These are phyloP conservation scores for Rhamphomyia laevipes DNA, from an alignment of 2,888 invertebrate species.

Conservation along the genomic window DNA sequence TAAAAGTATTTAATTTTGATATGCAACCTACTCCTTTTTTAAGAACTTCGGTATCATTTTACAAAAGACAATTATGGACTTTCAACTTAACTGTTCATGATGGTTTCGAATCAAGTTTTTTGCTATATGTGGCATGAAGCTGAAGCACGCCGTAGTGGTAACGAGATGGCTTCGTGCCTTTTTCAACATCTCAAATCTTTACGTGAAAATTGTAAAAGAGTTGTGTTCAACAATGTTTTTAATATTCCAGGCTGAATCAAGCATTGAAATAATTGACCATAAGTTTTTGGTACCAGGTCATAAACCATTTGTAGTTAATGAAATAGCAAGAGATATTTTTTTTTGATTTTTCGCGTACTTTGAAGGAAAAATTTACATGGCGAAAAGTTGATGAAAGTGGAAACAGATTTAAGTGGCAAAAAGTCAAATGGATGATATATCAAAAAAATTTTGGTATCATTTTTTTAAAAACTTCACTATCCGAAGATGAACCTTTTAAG, in stretches of 20 bases:
- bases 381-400: not conserved
- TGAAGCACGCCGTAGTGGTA: not conserved
- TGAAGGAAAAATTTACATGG: not conserved
- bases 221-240: constrained; percentile 4
- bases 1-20: constrained; percentile 3
- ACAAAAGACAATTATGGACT: constrained; percentile 1
- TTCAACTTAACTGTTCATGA: constrained; percentile 3
- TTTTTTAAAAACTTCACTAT: not conserved
- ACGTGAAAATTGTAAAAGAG: not conserved
- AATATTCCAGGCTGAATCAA: constrained; percentile 3
- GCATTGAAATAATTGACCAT: constrained; percentile 4
- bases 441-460: not conserved
- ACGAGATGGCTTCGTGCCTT: constrained; percentile 3
- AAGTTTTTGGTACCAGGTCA: not conserved
- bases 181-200: not conserved
- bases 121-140: constrained; percentile 5
- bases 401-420: not conserved
- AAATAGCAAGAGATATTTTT: not conserved
- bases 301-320: not conserved
- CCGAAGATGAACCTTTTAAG: not conserved
- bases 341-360: not conserved
- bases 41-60: not conserved
- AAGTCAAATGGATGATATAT: not conserved
- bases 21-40: not conserved
- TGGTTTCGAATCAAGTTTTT: not conserved